Percentiles rank a stretch among this genome's conserved stretches.
phyloP scores from a whole-genome alignment of 1,140 invertebrate species.

The Philaenus spumarius region DNA sequence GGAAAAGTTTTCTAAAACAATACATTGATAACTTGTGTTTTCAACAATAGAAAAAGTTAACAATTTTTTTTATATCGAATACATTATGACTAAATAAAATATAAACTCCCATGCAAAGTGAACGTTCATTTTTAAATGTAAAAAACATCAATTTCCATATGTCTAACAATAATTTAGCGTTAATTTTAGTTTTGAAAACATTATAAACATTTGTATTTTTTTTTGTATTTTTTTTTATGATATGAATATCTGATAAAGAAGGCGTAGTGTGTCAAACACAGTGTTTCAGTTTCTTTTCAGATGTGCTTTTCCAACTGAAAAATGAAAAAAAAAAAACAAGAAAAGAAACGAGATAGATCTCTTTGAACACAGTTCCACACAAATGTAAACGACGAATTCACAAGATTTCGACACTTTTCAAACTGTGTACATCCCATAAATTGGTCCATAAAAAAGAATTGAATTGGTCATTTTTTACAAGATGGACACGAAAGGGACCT shows the following conservation, averaged over 20 bases:
- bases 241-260: neutral
- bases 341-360: neutral
- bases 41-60: too few species aligned
- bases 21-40: too few species aligned
- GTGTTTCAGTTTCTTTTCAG: neutral
- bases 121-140: too few species aligned
- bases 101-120: too few species aligned
- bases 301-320: neutral
- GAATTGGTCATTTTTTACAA: conserved; percentile 7
- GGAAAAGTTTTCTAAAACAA: too few species aligned
- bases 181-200: too few species aligned
- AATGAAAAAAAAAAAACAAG: conserved; percentile 1
- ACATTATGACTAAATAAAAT: too few species aligned
- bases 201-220: too few species aligned
- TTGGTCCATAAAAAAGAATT: conserved; percentile 13
- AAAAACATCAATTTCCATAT: too few species aligned
- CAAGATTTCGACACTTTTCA: conserved; percentile 6
- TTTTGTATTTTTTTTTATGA: too few species aligned
- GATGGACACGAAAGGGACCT: conserved; percentile 4
- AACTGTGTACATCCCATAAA: conserved; percentile 5
- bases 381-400: conserved; percentile 6
- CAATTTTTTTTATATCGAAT: too few species aligned
- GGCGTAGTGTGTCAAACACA: neutral
- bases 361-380: conserved; percentile 4
- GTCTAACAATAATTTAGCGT: too few species aligned